phyloP scores from a whole-genome alignment of 1,140 invertebrate species.

The Amyelois transitella region DNA sequence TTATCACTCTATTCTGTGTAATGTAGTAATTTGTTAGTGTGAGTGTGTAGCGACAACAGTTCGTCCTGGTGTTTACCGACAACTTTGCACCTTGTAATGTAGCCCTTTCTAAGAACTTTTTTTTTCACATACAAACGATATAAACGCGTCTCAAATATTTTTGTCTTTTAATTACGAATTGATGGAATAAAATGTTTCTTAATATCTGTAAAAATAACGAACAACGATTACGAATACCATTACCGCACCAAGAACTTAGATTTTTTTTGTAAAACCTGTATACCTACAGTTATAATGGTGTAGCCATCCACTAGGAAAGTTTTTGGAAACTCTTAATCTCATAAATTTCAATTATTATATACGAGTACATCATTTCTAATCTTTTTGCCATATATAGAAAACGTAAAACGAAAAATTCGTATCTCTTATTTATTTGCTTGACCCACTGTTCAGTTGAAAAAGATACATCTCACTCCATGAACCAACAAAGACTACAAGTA shows the following conservation, averaged over 20 bases:
- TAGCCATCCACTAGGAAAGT: too few relatives aligned
- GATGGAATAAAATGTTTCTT: too few relatives aligned
- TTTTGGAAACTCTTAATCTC: too few relatives aligned
- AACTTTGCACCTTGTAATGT: conserved; percentile 55
- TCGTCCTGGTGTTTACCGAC: conserved; percentile 43
- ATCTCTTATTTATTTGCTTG: too few relatives aligned
- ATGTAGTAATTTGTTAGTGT: conserved; percentile 34
- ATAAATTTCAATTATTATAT: too few relatives aligned
- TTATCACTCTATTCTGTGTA: conserved; percentile 36
- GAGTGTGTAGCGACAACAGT: conserved; percentile 25
- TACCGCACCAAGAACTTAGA: too few relatives aligned
- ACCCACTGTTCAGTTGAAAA: not conserved
- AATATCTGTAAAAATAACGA: too few relatives aligned
- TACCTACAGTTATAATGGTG: too few relatives aligned
- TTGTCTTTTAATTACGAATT: too few relatives aligned
- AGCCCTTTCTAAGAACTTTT: conserved; percentile 49
- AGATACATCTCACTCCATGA: not conserved
- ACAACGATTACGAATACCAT: too few relatives aligned
- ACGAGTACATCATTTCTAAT: not conserved
- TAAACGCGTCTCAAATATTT: not conserved
- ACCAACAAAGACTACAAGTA: not conserved
- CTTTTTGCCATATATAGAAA: not conserved
- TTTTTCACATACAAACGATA: not conserved
- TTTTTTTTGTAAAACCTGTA: too few relatives aligned
- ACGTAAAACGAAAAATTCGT: too few relatives aligned